Evolutionary conservation across 2,888 invertebrate genomes (phyloP), one percentile per base, ranked within the genome.

Genomic region (Eretmocerus hayati): DNA sequence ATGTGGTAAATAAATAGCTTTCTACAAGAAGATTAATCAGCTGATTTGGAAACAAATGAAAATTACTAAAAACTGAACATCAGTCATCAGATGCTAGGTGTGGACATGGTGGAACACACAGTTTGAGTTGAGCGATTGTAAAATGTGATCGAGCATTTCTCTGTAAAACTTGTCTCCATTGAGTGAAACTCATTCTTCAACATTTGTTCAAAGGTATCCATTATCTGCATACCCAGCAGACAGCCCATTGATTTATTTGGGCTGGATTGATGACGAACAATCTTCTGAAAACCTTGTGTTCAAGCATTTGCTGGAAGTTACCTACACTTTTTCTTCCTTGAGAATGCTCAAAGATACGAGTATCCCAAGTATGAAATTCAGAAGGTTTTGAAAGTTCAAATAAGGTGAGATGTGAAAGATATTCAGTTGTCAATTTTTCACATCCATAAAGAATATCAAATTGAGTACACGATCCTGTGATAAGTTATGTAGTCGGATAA

Each of bases 231-330:
- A 63, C n/a, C 64, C 55, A 3, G 60, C 40, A 18, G 52, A 51
- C 26, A 62, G 54, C 70, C 70, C 69, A 30, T 57, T 58, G 69
- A 70, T 69, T 35, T 42, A 52, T 33, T 47, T 52, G 21, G 55
- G 32, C 32, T 60, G 55, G 8, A 67, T 56, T 13, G 58, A 59
- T 43, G 48, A 45, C 55, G 68, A 39, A 53, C 67, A 69, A 48
- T 65, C 62, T n/a, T 58, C 54, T 9, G 68, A 52, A 48, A 68
- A 67, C n/a, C 61, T 56, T 22, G 62, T 35, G 19, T 56, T 49
- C 26, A 50, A 53, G 3, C 50, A n/a, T 44, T 67, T 66, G 13
- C 52, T 54, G 13, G 58, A 48, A 32, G 61, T 47, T 13, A 39
- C 48, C 32, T 53, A 54, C 30, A 68, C 31, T 31, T 59, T 53